A percentile compares a stretch with the other conserved stretches of the same genome.
phyloP scores from a whole-genome alignment of 37 sponge, comb jelly and placozoan species.

The Diacarnus erythraeanus region DNA sequence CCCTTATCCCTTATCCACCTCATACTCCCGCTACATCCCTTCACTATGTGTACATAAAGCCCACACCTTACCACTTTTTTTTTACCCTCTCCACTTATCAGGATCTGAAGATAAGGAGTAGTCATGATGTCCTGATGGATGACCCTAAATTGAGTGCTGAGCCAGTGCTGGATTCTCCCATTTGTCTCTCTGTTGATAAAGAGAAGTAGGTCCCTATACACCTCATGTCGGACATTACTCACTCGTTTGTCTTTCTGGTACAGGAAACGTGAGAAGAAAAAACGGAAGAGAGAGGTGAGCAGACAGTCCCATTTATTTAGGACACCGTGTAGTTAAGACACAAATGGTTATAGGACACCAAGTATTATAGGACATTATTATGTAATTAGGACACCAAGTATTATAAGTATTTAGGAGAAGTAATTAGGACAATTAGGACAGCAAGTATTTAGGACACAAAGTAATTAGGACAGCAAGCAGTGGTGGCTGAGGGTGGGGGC shows the following conservation, averaged over 20 bases:
- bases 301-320: no score
- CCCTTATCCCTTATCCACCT: background rate
- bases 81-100: constrained; percentile 6
- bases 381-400: no score
- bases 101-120: constrained; percentile 83
- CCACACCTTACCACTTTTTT: background rate
- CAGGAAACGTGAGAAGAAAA: constrained; percentile 9
- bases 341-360: no score
- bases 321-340: no score
- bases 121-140: constrained; percentile 84
- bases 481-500: no score
- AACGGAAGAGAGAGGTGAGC: constrained; percentile 9
- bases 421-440: no score
- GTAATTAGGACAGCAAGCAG: no score
- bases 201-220: background rate
- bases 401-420: no score
- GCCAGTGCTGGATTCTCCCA: constrained; percentile 23
- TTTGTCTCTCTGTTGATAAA: background rate
- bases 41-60: background rate
- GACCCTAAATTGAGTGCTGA: constrained; percentile 87
- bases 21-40: background rate
- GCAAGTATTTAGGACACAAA: no score
- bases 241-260: background rate
- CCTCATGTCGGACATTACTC: background rate
- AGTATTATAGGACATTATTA: no score